Percentiles rank a stretch among this genome's conserved stretches.
phyloP scores from a whole-genome alignment of 2,797 vertebrate species.

The Sebastes melanostomus region DNA sequence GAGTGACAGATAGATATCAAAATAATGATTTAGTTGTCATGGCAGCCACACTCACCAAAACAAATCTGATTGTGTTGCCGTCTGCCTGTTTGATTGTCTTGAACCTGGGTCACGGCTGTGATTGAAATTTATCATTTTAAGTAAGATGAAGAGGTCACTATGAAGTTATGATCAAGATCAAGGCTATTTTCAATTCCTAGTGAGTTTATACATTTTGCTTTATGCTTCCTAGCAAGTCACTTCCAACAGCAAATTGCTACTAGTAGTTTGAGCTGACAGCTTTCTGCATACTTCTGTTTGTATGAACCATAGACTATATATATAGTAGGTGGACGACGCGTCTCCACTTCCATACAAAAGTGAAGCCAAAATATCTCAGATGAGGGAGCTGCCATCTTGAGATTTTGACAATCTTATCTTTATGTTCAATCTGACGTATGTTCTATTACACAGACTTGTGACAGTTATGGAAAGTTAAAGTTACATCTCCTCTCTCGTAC shows the following conservation, averaged over 20 bases:
- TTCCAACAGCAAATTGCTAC: background rate
- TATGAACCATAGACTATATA: background rate
- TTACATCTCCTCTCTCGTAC: no score
- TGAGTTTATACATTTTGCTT: background rate
- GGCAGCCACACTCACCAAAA: background rate
- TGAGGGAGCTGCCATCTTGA: no score
- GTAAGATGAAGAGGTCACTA: background rate
- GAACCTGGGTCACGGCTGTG: background rate
- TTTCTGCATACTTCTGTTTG: background rate
- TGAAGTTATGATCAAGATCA: background rate
- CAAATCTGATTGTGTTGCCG: background rate
- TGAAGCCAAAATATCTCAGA: no score
- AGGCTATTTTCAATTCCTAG: background rate
- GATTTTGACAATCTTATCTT: no score
- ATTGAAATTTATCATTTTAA: background rate
- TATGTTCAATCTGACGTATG: no score
- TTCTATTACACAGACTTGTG: no score
- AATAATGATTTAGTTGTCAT: slow-evolving; percentile 6
- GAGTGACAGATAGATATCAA: background rate
- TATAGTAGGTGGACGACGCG: no score
- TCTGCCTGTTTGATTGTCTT: slow-evolving; percentile 2
- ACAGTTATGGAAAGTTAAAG: no score
- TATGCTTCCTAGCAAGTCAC: background rate
- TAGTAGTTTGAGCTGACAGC: background rate
- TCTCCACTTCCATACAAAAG: no score